Evolutionary conservation across 1,140 invertebrate species (phyloP), one percentile per base, ranked within the genome.

Genomic region (Nixonia krombeini): DNA sequence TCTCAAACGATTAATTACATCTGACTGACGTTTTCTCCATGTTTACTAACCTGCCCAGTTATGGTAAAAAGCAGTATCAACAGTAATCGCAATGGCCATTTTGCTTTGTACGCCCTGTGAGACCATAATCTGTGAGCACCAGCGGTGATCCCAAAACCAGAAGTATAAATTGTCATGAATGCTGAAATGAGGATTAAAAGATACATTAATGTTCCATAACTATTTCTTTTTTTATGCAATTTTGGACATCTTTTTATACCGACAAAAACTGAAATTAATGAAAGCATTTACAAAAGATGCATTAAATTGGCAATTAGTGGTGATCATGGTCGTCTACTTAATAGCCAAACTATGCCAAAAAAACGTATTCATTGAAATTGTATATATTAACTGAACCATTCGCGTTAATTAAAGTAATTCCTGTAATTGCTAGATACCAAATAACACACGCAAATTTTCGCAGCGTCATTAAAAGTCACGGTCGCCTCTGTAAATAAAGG

Each of bases 101-200:
- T 91, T 0, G 95, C 95, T 82, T 94, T 94, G 86, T 96, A 97
- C 0, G 94, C 89, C 62, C 91, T 87, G 81, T 97, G 96, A 9
- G 94, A 90, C 94, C 94, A 97, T 25, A 96, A 86, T 53, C 95
- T 87, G 78, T 97, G 95, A 1, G 92, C 93, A 23, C 96, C 95
- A 8, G 94, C 95, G 3, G 96, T 97, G 16, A 97, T 92, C 0
- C 92, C 93, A 51, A 93, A 88, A 1, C 90, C 93, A 29, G 90
- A 88, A 6, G 86, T 86, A 72, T 90, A 89, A 61, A 91, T 87
- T 50, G 89, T 88, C 5, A 87, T 72, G 57, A 91, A 87, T 45
- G 87, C 92, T 93, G 84, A 87, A 88, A 56, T 47, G 7, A 49
- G 10, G 31, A 12, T 49, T 35, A 17, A 15, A 18, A 21, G n/a